These are phyloP conservation scores for Stenodera caucasica DNA, from an alignment of 2,888 invertebrate genomes.

Conservation along the genomic window DNA sequence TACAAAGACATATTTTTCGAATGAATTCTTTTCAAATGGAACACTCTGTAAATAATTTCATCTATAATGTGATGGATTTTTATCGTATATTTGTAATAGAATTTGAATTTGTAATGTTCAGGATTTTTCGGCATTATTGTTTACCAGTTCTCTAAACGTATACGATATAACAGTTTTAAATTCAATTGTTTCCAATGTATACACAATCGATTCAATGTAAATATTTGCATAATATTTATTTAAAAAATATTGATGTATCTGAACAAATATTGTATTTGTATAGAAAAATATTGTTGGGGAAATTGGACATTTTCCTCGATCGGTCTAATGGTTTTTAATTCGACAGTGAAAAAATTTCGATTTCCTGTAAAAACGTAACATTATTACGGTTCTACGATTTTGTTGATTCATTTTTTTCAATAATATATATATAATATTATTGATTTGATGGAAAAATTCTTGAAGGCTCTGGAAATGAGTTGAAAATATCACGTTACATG, in stretches of 20 bases:
- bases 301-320: background rate
- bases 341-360: no score
- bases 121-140: background rate
- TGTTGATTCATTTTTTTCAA: no score
- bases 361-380: no score
- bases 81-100: background rate
- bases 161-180: slow-evolving; percentile 18
- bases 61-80: background rate
- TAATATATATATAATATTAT: no score
- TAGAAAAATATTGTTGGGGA: background rate
- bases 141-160: background rate
- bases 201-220: slow-evolving; percentile 20
- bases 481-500: no score
- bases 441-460: no score
- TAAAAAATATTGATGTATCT: slow-evolving; percentile 21
- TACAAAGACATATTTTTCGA: no score
- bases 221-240: slow-evolving; percentile 25
- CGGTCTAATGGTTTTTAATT: no score
- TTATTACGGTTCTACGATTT: no score
- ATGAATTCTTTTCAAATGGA: no score
- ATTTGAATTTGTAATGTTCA: background rate
- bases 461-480: no score
- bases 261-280: slow-evolving; percentile 21
- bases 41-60: background rate
- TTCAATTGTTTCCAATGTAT: slow-evolving; percentile 23